Base-by-base conservation (phyloP, 2,888 invertebrate genomes). In the Xylota segnis region DNA sequence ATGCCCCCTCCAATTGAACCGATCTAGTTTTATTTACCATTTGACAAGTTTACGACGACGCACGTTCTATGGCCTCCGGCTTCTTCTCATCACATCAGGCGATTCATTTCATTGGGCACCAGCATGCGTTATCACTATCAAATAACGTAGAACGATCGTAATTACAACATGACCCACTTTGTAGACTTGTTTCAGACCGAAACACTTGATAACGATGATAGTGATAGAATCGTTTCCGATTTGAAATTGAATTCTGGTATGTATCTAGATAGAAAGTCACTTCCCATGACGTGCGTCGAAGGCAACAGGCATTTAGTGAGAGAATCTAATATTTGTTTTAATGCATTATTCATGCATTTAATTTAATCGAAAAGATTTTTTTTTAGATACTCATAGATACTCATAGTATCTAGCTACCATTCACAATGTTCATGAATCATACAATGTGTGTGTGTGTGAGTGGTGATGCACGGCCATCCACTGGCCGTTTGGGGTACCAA, bases 1-100 rank as follows among this genome's bases (percentile, higher is more conserved):
- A 79, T 83, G 79, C 79, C 74, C 79, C 79, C 74, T 75, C 52
- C 84, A 79, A 81, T 84, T 84, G 75, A 81, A 81, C 75, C 72
- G 84, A 81, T 81, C 84, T 84, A 83, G 56, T 83, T 83, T 43
- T 77, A 58, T 27, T 18, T 27, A n/a, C 23, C 10, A 68, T 50
- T 74, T 74, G 79, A 75, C 74, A 83, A 70, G 66, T 61, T 68
- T 52, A 65, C 82, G 59, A 56, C 43, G 14, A 43, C 14, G 14
- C 4, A 27, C 52, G 66, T 70, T 59, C 65, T 56, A 59, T 43
- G 68, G 40, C 45, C 68, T 70, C 54, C 59, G 52, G 23, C 40
- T 52, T 59, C 50, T 40, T 70, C 23, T 23, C 37, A 16, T 56
- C 58, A 68, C 29, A 34, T 65, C n/a, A n/a, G n/a, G n/a, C n/a